Percentiles rank a stretch among this genome's conserved stretches.
phyloP scores from a whole-genome alignment of 2,113 vertebrate species.

The Hystrix cristata region DNA sequence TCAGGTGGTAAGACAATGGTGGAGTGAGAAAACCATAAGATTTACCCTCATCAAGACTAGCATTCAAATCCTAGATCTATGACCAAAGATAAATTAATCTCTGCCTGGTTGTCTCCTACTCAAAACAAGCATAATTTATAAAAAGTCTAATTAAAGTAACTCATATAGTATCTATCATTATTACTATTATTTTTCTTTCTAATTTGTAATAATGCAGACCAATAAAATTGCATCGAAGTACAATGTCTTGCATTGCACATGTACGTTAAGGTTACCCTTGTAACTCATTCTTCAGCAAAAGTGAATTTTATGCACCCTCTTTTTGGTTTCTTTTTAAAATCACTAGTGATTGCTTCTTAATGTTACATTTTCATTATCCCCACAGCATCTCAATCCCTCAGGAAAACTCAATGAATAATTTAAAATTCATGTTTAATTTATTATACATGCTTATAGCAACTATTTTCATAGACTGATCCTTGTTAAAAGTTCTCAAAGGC shows the following conservation, averaged over 20 bases:
- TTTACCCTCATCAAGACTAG: not conserved
- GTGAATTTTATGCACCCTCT: not conserved
- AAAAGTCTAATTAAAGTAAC: slow-evolving; percentile 27
- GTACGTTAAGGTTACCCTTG: not conserved
- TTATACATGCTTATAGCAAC: slow-evolving; percentile 52
- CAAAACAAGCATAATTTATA: not conserved
- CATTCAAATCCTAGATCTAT: not conserved
- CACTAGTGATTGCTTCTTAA: slow-evolving; percentile 58
- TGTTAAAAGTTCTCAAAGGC: slow-evolving; percentile 66
- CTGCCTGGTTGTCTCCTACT: not conserved
- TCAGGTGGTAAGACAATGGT: not conserved
- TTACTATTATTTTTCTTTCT: slow-evolving; percentile 17
- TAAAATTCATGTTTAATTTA: slow-evolving; percentile 75
- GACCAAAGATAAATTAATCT: not conserved
- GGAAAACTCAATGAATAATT: slow-evolving; percentile 64
- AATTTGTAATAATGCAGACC: not conserved
- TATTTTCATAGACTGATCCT: slow-evolving; percentile 49
- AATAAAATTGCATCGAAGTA: slow-evolving; percentile 16
- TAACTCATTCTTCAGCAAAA: slow-evolving; percentile 52
- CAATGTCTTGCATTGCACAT: not conserved
- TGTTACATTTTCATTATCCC: slow-evolving; percentile 42
- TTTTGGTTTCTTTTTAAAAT: slow-evolving; percentile 58
- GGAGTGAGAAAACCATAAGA: not conserved
- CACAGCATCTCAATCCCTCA: slow-evolving; percentile 35
- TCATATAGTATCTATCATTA: not conserved